Evolutionary conservation across 1,140 invertebrate species (phyloP).

Genomic region (Battus philenor): DNA sequence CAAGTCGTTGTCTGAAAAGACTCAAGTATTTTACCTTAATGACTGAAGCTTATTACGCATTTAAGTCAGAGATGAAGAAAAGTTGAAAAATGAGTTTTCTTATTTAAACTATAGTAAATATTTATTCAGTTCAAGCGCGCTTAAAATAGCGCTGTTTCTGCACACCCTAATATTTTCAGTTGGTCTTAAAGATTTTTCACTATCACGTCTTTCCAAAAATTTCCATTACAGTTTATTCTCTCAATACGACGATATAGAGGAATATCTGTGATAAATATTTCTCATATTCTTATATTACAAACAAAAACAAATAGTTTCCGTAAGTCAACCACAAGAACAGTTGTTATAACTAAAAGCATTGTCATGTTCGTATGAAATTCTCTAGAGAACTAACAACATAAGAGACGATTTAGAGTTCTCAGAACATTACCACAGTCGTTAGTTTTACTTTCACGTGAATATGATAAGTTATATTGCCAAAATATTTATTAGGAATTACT

Average conservation of each 20-base stretch:
- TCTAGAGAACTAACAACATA: not conserved
- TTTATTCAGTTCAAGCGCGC: not conserved
- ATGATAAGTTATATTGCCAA: no score
- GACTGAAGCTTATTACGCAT: constrained; percentile 7
- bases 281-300: no score
- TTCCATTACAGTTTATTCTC: not conserved
- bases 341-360: constrained; percentile 4
- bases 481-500: no score
- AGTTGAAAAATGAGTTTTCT: constrained; percentile 1
- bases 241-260: no score
- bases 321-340: not conserved
- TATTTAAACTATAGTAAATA: no score
- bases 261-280: no score
- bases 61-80: constrained; percentile 4
- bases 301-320: constrained; percentile 1
- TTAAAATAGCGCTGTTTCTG: no score
- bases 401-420: constrained; percentile 1
- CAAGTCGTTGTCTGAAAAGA: constrained; percentile 2
- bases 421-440: constrained; percentile 1
- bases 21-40: constrained; percentile 3
- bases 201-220: no score
- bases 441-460: not conserved
- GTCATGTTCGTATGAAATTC: constrained; percentile 4
- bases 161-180: no score
- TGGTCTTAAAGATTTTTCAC: no score